These are phyloP conservation scores for Reinhardtius hippoglossoides DNA, from an alignment of 2,113 vertebrate genomes.

Conservation along the genomic window DNA sequence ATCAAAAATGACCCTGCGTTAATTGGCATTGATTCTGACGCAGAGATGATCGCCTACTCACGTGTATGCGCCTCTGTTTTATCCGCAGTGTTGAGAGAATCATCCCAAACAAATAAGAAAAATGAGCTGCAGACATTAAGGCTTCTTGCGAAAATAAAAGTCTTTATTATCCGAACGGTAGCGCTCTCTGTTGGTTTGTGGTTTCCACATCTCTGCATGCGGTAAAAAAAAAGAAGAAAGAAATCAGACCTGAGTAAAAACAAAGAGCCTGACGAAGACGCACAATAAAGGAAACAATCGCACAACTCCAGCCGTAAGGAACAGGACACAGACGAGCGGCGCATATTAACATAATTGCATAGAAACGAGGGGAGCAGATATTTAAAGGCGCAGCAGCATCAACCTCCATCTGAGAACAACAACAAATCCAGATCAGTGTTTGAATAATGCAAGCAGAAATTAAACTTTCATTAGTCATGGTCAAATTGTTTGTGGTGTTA, in stretches of 20 bases:
- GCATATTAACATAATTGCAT: conserved; percentile 89
- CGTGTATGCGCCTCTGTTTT: conserved; percentile 34
- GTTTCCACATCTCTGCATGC: too few relatives aligned
- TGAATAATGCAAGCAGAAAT: too few relatives aligned
- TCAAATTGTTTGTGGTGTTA: too few relatives aligned
- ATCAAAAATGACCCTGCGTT: too few relatives aligned
- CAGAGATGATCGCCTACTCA: conserved; percentile 29
- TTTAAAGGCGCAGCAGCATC: conserved; percentile 82
- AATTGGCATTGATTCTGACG: not conserved
- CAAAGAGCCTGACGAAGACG: conserved; percentile 12
- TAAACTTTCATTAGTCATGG: too few relatives aligned
- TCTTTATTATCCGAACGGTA: conserved; percentile 7
- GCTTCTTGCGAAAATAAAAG: not conserved
- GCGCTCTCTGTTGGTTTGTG: conserved; percentile 2
- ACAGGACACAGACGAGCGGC: conserved; percentile 79
- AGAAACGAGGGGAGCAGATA: conserved; percentile 74
- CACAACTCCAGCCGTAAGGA: conserved; percentile 80
- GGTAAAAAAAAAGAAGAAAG: not conserved
- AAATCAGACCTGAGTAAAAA: not conserved
- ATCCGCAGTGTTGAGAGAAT: conserved; percentile 43
- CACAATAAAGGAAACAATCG: conserved; percentile 77
- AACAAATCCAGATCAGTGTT: not conserved
- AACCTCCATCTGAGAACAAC: not conserved
- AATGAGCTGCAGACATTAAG: not conserved
- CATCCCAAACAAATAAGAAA: not conserved